Evolutionary conservation across 2,888 invertebrate genomes (phyloP).

Genomic region (Drosophila infuscata): DNA sequence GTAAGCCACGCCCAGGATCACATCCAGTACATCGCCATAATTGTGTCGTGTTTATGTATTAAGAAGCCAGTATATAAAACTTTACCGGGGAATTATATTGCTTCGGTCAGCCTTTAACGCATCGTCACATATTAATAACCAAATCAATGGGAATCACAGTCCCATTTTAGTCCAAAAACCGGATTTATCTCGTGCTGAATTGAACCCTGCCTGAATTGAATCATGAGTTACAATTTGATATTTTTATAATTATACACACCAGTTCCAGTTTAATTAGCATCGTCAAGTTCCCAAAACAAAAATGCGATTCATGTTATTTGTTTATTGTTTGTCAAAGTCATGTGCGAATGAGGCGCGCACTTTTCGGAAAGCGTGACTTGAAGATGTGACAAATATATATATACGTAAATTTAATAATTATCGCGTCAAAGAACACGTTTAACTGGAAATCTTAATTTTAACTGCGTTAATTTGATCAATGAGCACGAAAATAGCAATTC

Average conservation of each 20-base stretch:
- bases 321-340: conserved; percentile 39
- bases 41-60: conserved; percentile 37
- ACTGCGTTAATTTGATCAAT: conserved; percentile 65
- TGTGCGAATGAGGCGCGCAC: conserved; percentile 43
- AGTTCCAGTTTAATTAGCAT: conserved; percentile 55
- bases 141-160: conserved; percentile 51
- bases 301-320: conserved; percentile 54
- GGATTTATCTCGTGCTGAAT: conserved; percentile 41
- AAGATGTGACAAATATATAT: conserved; percentile 45
- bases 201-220: conserved; percentile 47
- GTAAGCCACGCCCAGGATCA: conserved; percentile 47
- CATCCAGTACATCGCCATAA: conserved; percentile 36
- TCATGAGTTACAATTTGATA: conserved; percentile 54
- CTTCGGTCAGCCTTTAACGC: conserved; percentile 5
- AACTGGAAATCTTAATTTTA: conserved; percentile 47
- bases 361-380: conserved; percentile 63
- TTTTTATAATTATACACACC: conserved; percentile 32
- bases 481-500: conserved; percentile 42
- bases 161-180: conserved; percentile 42
- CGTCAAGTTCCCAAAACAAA: conserved; percentile 28
- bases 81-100: conserved; percentile 26
- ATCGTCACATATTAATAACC: conserved; percentile 1
- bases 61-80: conserved; percentile 2
- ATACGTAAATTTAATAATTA: background rate
- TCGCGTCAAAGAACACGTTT: conserved; percentile 59